Conservation (phyloP, 1,140 invertebrate genomes). For the Drosophila serrata region DNA sequence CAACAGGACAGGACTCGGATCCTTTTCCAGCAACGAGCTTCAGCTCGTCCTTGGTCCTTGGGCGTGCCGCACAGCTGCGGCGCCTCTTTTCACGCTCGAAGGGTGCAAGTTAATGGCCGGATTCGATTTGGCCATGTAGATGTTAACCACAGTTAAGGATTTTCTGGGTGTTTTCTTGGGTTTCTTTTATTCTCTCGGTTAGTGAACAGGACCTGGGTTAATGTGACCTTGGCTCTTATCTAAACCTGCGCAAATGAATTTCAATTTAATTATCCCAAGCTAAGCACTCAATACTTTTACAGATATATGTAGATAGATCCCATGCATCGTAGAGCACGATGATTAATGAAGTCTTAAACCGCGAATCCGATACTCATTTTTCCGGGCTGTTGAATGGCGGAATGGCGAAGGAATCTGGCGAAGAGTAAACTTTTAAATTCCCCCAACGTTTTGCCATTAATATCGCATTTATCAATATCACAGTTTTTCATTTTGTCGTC, state of each 20-base stretch:
- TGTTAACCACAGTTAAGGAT: slow-evolving; percentile 56
- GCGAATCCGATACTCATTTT: slow-evolving; percentile 64
- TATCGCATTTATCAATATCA: slow-evolving; percentile 82
- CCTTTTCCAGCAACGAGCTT: slow-evolving; percentile 16
- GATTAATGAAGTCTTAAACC: slow-evolving; percentile 72
- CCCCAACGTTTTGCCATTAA: slow-evolving; percentile 76
- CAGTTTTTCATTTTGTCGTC: slow-evolving; percentile 79
- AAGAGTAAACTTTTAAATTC: slow-evolving; percentile 71
- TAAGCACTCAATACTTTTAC: slow-evolving; percentile 6
- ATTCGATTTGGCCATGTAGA: slow-evolving; percentile 51
- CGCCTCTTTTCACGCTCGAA: slow-evolving; percentile 57
- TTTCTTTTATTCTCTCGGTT: slow-evolving; percentile 15
- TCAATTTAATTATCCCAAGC: slow-evolving; percentile 35
- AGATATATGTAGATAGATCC: slow-evolving; percentile 5
- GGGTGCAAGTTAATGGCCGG: slow-evolving; percentile 58
- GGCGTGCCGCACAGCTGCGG: slow-evolving; percentile 38
- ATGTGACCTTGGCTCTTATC: slow-evolving; percentile 44
- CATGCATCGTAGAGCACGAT: slow-evolving; percentile 26
- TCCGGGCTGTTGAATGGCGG: slow-evolving; percentile 32
- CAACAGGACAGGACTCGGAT: slow-evolving; percentile 33
- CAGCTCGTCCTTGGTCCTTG: slow-evolving; percentile 22
- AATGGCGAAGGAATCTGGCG: slow-evolving; percentile 7
- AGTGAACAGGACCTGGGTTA: slow-evolving; percentile 29
- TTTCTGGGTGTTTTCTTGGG: slow-evolving; percentile 38
- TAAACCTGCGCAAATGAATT: slow-evolving; percentile 22